Evolutionary conservation across 1,140 invertebrate species (phyloP).

Genomic region (Hypsibius dujardini): DNA sequence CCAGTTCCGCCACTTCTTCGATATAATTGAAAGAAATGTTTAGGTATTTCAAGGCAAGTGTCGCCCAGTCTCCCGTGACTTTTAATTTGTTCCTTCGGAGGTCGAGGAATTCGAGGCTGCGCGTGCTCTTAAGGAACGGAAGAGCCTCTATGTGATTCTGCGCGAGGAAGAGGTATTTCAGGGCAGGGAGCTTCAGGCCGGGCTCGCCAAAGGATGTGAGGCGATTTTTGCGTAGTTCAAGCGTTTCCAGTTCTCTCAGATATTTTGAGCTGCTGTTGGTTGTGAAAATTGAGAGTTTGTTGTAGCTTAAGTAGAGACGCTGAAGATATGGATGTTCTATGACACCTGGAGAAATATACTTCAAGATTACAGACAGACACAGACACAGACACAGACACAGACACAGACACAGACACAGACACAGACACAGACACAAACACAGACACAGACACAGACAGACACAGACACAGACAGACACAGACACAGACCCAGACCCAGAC

Average conservation of each 20-base stretch:
- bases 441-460: too few relatives aligned
- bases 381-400: too few relatives aligned
- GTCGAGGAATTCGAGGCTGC: not conserved
- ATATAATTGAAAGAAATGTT: conserved; percentile 1
- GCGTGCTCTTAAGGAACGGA: not conserved
- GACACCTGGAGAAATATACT: not conserved
- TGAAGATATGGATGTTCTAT: conserved; percentile 7
- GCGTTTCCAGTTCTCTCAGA: not conserved
- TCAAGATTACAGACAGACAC: too few relatives aligned
- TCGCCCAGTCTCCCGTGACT: not conserved
- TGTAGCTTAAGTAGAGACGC: conserved; percentile 12
- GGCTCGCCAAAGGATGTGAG: not conserved
- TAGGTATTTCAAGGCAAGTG: not conserved
- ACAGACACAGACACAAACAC: too few relatives aligned
- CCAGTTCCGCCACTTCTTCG: not conserved
- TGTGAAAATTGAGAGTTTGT: not conserved
- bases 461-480: too few relatives aligned
- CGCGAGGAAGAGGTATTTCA: not conserved
- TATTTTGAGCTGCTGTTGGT: not conserved
- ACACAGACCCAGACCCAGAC: not conserved
- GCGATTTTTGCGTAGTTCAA: not conserved
- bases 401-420: too few relatives aligned
- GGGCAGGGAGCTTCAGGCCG: not conserved
- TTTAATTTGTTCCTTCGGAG: not conserved
- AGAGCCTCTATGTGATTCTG: conserved; percentile 2